Base-by-base conservation (phyloP, 2,113 vertebrate genomes). In the Ochotona princeps region DNA sequence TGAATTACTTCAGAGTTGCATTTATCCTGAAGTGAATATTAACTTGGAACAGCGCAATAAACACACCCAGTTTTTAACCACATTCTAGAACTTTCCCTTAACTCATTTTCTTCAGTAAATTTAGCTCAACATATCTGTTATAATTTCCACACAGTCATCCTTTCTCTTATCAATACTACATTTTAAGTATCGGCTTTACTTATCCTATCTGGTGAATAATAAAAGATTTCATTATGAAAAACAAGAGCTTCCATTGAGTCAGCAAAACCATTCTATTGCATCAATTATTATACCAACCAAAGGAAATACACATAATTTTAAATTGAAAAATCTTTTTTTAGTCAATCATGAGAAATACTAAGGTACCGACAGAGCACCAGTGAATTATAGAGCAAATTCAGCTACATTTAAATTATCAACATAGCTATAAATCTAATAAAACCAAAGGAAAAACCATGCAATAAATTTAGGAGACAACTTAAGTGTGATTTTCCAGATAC, bases 171-270 rank as follows among this genome's bases (percentile, higher is more conserved):
- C 44, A 83, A 86, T 57, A 57, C 35, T 83, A 28, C 28, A 72
- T 61, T 95, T 89, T 89, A 92, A 96, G 69, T 30, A 70, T 70
- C 85, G 44, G 20, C 12, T 69, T 94, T 66, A 30, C 32, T 65
- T 91, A 38, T 1, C 66, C 17, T 63, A 70, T 78, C 57, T 25
- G 82, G 65, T 20, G 1, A 47, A 78, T 91, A 51, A 93, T 63
- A 12, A 85, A 4, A 91, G 51, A 83, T 91, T 92, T 91, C 69
- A 78, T 89, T 75, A 57, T 17, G 92, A 92, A 90, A 60, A 78
- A 25, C 76, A 1, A 76, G 60, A 92, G 87, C 7, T 84, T 84
- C 30, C 25, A 26, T 88, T 85, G 30, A 73, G 35, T 95, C 72
- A 89, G 32, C 57, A 91, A 91, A 14, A 30, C 86, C 54, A 51